Evolutionary conservation across 37 sponge, comb jelly and placozoan species (phyloP).

Genomic region (Lycopodina hypogea): DNA sequence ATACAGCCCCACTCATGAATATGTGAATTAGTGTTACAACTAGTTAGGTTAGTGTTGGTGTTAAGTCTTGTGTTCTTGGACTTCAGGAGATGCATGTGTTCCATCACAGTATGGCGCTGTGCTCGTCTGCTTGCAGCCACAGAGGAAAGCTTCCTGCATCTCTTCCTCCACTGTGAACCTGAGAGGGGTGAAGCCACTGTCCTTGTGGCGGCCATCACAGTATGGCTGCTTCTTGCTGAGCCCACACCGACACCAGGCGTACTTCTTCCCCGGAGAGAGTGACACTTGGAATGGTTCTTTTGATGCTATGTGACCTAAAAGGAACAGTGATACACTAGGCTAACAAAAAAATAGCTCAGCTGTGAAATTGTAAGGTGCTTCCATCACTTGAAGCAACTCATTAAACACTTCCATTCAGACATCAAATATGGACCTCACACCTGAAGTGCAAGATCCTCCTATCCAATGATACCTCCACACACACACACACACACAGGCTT

Average conservation of each 20-base stretch:
- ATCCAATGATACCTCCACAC: not conserved
- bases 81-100: conserved; percentile 61
- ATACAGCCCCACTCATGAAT: too few relatives aligned
- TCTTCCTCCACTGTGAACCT: conserved; percentile 56
- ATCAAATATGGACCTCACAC: too few relatives aligned
- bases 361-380: too few relatives aligned
- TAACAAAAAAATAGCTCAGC: not conserved
- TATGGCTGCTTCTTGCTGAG: conserved; percentile 74
- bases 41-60: too few relatives aligned
- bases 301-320: conserved; percentile 30
- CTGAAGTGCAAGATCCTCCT: too few relatives aligned
- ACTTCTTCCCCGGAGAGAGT: conserved; percentile 43
- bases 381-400: too few relatives aligned
- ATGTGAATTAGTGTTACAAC: not conserved
- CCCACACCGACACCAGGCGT: conserved; percentile 83
- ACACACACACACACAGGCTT: not conserved
- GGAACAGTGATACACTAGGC: not conserved
- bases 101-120: conserved; percentile 74
- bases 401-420: too few relatives aligned
- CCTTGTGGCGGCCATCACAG: conserved; percentile 75
- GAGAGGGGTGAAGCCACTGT: conserved; percentile 48
- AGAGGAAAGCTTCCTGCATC: conserved; percentile 39
- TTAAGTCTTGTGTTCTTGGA: conserved; percentile 27
- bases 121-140: conserved; percentile 79
- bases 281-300: conserved; percentile 32